Base-by-base conservation (phyloP, 2,888 invertebrate genomes). In the Ennomos erosarius region DNA sequence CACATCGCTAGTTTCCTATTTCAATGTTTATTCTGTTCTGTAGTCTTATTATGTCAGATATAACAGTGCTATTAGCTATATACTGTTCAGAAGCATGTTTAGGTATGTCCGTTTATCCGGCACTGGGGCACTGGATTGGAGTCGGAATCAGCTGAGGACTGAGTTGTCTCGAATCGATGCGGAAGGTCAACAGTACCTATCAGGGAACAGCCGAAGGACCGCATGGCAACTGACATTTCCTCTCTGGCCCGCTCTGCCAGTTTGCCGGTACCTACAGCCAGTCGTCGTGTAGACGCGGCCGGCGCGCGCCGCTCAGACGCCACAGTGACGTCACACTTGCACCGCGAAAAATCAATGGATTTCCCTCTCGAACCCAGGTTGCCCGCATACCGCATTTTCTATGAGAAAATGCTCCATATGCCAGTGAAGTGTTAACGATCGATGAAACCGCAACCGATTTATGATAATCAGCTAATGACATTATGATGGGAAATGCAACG, bases 301-400 rank as follows among this genome's bases (percentile, higher is more conserved):
- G 89, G 89, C 89, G 90, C 90, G 90, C 90, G 90, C 88, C 88
- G 84, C 71, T 65, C 76, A 79, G 82, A 81, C 87, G 87, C 84
- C 82, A 69, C 74, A 67, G 82, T 89, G 88, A 90, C 90, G 90
- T 90, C 83, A 87, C 63, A 81, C 76, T 79, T 84, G 81, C 84
- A 82, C 74, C 85, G 86, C 86, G 88, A 90, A 90, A 90, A 91
- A 92, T 91, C 91, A 88, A 92, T 91, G 89, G 85, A 85, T 85
- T 79, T 81, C 83, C 78, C 76, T 74, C 39, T 81, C 76, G 78
- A 81, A 82, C 54, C 26, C 57, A 89, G 88, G 88, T 90, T 87
- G 81, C 81, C 86, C 87, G 91, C 91, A 91, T 91, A 89, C 89
- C 90, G 91, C 91, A 92, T 90, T 91, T 91, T 88, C 87, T 77